These are phyloP conservation scores for Galemys pyrenaicus DNA, from an alignment of 2,113 vertebrate genomes.

Conservation along the genomic window DNA sequence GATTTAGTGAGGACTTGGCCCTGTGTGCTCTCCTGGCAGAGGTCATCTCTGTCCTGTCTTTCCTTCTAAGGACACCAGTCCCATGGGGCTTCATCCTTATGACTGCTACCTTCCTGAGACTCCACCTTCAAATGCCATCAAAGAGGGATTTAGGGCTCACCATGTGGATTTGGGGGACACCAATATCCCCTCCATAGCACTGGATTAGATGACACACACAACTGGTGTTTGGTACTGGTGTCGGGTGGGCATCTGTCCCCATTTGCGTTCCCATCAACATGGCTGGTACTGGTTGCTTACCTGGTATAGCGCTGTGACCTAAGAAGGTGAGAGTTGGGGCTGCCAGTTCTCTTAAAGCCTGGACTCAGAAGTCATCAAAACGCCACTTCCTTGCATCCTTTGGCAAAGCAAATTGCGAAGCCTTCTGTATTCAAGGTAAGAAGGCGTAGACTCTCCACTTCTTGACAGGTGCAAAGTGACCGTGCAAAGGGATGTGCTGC, in stretches of 20 bases:
- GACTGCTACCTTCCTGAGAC: no score
- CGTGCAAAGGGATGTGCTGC: not conserved
- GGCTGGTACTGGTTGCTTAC: not conserved
- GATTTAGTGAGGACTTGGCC: not conserved
- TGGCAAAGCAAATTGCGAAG: not conserved
- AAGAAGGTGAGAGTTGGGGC: not conserved
- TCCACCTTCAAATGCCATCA: not conserved
- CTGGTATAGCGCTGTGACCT: not conserved
- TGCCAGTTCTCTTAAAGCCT: not conserved
- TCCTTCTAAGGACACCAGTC: not conserved
- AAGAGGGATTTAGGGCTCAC: not conserved
- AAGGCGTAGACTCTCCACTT: not conserved
- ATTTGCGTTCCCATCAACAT: not conserved
- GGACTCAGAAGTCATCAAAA: not conserved
- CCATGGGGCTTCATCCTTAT: not conserved
- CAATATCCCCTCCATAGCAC: not conserved
- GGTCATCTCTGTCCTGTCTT: not conserved
- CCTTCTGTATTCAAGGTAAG: not conserved
- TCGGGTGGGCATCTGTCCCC: not conserved
- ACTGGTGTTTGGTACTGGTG: not conserved
- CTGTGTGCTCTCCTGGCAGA: not conserved
- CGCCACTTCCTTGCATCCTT: not conserved
- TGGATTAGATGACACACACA: not conserved
- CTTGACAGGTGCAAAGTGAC: not conserved
- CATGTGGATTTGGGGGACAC: not conserved